Conservation (phyloP, 2,797 vertebrate species). For the Onychomys torridus region DNA sequence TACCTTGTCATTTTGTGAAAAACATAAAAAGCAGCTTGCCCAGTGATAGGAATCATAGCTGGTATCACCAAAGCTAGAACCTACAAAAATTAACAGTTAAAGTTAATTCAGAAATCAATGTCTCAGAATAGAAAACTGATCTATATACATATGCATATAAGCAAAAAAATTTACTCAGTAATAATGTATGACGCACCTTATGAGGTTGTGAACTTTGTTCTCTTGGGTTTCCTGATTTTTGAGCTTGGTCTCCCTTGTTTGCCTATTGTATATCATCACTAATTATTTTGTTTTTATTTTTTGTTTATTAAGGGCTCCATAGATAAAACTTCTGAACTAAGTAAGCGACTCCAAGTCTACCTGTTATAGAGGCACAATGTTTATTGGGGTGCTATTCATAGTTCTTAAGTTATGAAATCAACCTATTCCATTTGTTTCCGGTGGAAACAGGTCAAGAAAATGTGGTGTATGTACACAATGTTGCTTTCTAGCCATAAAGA, state of each 20-base stretch:
- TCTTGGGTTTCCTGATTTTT: not conserved
- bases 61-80: not conserved
- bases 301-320: not conserved
- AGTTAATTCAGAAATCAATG: not conserved
- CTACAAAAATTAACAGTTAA: not conserved
- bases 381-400: not conserved
- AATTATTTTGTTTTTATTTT: not conserved
- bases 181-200: not conserved
- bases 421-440: not conserved
- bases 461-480: not conserved
- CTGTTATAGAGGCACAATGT: not conserved
- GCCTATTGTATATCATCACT: not conserved
- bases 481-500: too few relatives aligned
- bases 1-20: not conserved
- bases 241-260: too few relatives aligned
- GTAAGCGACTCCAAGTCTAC: not conserved
- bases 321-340: not conserved
- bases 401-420: not conserved
- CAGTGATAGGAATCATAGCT: not conserved
- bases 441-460: not conserved
- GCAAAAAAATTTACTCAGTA: not conserved
- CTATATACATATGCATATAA: not conserved
- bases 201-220: not conserved
- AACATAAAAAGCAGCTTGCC: not conserved
- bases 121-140: not conserved